Base-by-base conservation (phyloP, 2,113 vertebrate species). In the Centropristis striata region DNA sequence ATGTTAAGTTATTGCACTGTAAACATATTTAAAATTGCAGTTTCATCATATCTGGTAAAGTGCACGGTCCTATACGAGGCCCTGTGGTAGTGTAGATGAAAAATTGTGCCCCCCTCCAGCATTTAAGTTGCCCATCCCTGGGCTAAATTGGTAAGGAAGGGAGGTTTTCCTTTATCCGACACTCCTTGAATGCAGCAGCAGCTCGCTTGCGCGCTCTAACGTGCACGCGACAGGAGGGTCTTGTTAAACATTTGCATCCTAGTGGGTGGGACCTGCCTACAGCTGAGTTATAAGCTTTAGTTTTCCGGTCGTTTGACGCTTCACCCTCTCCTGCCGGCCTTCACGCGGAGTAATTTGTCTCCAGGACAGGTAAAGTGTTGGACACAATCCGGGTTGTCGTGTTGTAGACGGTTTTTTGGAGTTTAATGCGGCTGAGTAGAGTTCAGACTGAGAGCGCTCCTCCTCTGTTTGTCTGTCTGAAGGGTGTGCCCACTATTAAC, bases 401-500 rank as follows among this genome's bases (percentile, higher is more conserved):
- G 46, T 36, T 9, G 41, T 28, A 1, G 3, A 4, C 7, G 0
- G 32, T 65, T 69, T 41, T 15, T 1, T 1, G 8, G 20, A 5
- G 0, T 47, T 42, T 41, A 0, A 1, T 13, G 12, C 18, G 46
- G 14, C 11, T 28, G 21, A 41, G 36, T 4, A 0, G 41, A 21
- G 63, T 8, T 50, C 42, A 47, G 21, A 13, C 55, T 0, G 59
- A 15, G 1, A 14, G 20, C 14, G 42, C 5, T 2, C 47, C 20
- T 20, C 13, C 15, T n/a, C 20, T 47, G 50, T n/a, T 15, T 47
- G 50, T 63, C 32, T 44, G 0, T 44, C 11, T 44, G 61, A 42
- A 83, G 88, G 90, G 90, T 85, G 90, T 88, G 88, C 20, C 88
- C 63, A 0, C 27, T 3, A 32, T 32, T 32, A 18, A 75, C 63